Conservation (phyloP, 2,113 vertebrate species). For the Mixornis gularis region DNA sequence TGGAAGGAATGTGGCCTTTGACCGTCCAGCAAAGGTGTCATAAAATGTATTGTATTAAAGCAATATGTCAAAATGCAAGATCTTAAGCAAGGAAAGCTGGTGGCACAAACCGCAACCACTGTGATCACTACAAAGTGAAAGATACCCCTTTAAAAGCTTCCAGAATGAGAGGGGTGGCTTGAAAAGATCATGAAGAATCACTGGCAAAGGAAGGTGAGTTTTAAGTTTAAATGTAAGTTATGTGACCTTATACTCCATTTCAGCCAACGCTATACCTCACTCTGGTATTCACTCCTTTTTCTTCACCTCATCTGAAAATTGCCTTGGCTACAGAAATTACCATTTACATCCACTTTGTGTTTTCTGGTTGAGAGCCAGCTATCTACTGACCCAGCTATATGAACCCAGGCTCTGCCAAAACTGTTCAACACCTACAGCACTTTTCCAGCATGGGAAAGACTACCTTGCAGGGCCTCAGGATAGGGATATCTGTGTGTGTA, state of each 20-base stretch:
- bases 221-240: not conserved
- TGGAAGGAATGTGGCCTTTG: constrained; percentile 33
- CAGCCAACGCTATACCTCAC: not conserved
- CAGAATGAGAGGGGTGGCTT: fast-evolving
- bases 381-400: not conserved
- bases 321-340: not conserved
- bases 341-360: not conserved
- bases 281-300: not conserved
- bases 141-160: not conserved
- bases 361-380: not conserved
- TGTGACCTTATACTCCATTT: not conserved
- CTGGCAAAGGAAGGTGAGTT: not conserved
- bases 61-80: not conserved
- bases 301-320: not conserved
- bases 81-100: not conserved
- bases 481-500: no score
- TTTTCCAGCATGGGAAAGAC: not conserved
- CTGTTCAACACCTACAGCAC: not conserved
- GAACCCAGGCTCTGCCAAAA: not conserved
- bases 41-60: constrained; percentile 23
- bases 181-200: not conserved
- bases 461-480: not conserved
- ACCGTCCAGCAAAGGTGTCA: not conserved
- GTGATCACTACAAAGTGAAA: not conserved
- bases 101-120: not conserved